phyloP scores from a whole-genome alignment of 2,797 vertebrate species.

The Phoeniculus purpureus region DNA sequence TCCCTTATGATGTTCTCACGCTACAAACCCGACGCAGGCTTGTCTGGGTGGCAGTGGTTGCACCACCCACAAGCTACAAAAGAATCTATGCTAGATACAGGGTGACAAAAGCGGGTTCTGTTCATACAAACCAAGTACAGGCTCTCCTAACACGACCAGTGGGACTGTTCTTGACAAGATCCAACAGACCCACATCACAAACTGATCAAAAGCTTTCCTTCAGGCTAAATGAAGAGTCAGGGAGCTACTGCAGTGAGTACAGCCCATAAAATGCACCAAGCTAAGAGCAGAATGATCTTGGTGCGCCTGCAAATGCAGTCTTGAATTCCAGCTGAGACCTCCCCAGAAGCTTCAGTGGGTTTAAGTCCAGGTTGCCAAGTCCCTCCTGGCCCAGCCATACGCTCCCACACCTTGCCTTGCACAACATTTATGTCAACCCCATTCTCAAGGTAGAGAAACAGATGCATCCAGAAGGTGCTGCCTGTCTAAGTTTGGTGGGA shows the following conservation, averaged over 20 bases:
- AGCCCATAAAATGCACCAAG: neutral
- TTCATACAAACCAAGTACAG: neutral
- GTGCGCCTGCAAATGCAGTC: neutral
- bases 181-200: neutral
- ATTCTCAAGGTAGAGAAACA: neutral
- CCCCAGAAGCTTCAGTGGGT: neutral
- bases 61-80: neutral
- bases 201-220: neutral
- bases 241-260: neutral
- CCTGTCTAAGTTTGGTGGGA: neutral
- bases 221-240: neutral
- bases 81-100: neutral
- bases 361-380: neutral
- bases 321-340: neutral
- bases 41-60: neutral
- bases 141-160: neutral
- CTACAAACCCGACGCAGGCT: neutral
- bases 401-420: neutral
- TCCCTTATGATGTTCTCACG: neutral
- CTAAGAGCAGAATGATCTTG: neutral
- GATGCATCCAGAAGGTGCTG: neutral
- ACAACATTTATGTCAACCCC: neutral
- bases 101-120: neutral
- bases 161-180: neutral
- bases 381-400: neutral